These are phyloP conservation scores for Papilio elwesi DNA, from an alignment of 2,888 invertebrate species.

Conservation along the genomic window DNA sequence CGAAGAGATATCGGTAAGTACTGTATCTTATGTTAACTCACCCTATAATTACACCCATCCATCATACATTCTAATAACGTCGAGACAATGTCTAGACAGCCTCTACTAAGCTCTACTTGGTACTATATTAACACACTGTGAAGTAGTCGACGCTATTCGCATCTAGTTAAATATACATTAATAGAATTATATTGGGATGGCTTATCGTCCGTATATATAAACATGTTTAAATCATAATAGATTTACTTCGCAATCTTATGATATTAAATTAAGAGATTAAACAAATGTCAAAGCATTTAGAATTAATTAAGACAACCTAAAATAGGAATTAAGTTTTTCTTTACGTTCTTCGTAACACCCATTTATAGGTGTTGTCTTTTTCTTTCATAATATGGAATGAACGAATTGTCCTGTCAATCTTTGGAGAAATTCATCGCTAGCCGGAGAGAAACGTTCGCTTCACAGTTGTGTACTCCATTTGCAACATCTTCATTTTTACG, in stretches of 20 bases:
- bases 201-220: neutral
- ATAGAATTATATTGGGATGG: neutral
- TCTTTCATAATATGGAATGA: neutral
- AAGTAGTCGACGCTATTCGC: neutral
- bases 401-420: neutral
- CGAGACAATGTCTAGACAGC: constrained; percentile 20
- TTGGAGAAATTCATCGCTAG: neutral
- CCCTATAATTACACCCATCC: constrained; percentile 22
- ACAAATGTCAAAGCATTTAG: neutral
- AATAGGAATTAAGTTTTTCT: too few relatives aligned
- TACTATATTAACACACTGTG: neutral
- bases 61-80: constrained; percentile 27
- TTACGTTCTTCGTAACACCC: neutral
- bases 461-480: neutral
- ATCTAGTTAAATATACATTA: neutral
- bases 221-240: neutral
- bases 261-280: too few relatives aligned
- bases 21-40: constrained; percentile 4
- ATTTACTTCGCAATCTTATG: neutral
- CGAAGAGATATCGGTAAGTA: constrained; percentile 75
- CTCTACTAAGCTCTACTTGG: neutral
- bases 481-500: neutral
- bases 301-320: too few relatives aligned
- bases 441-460: neutral
- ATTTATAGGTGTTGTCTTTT: neutral